Evolutionary conservation across 2,113 vertebrate species (phyloP), one percentile per base, ranked within the genome.

Genomic region (Triplophysa tibetana): DNA sequence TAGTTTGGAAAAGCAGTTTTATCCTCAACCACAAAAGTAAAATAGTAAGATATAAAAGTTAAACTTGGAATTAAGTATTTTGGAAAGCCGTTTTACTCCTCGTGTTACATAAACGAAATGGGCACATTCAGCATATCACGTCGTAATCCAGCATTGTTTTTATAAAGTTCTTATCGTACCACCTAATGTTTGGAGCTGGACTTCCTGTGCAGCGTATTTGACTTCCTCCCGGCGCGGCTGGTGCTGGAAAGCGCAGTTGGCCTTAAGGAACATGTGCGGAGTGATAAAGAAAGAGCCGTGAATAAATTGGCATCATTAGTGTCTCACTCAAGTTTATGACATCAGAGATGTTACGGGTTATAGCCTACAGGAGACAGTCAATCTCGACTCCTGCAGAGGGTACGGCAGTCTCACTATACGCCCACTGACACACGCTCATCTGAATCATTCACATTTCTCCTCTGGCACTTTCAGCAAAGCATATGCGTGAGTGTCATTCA

Each of bases 401-500:
- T 73, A 38, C 21, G 60, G 33, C 60, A 64, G 80, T 72, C 64
- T 74, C 79, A 78, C 50, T 33, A 13, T 24, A 74, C 67, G 23
- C 72, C 77, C 48, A 82, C 65, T 66, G 58, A 56, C 58, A 66
- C 78, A 79, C 62, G 24, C 70, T 24, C 19, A n/a, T 50, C 70
- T 81, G 81, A 83, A 81, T 83, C 75, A 80, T 83, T 83, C 84
- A 74, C 72, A 76, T 83, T 85, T 75, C 75, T 81, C 81, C 84
- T 81, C 75, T 83, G 79, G 78, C 81, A 81, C 74, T 85, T 80
- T 81, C 64, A 81, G 72, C 72, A 81, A 81, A 85, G 67, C 82
- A 81, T 85, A 81, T 83, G 84, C 76, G 69, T 83, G 77, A 85
- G 82, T 83, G 79, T 81, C 81, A 83, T 83, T 85, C 82, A 81